Evolutionary conservation across 2,113 vertebrate species (phyloP), one percentile per base, ranked within the genome.

Genomic region (Sturnus vulgaris): DNA sequence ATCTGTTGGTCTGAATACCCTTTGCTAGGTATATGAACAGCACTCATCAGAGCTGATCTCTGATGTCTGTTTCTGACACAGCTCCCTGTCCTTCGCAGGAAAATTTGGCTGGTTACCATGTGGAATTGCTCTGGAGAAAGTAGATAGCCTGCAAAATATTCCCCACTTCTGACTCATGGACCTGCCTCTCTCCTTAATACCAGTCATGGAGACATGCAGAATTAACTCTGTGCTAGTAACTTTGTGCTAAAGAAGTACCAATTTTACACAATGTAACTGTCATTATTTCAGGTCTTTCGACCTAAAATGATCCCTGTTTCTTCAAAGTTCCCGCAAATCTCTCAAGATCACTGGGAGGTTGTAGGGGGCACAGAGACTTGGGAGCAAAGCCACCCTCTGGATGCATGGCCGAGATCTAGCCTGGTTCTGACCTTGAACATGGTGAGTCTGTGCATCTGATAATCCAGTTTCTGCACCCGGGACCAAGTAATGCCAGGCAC

Each of bases 391-490:
- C 64, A 33, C 0, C 1, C 9, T 16, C 27, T 10, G 15, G 18
- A 9, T 55, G 13, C 3, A 14, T 13, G 24, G 60, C 24, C 33
- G 40, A 76, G 24, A 44, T 24, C 39, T 39, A 44, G 14, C 19
- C 7, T 37, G 39, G 10, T 76, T 73, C 23, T 68, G 19, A 35
- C 28, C 12, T 25, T 60, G 40, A 42, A 24, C 31, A 14, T 0
- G 6, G 8, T 30, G 20, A 79, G 53, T 42, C 0, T 0, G 7
- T 30, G 18, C 17, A 10, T 37, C 37, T 24, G 33, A 57, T 37
- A 40, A 1, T 13, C 7, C 6, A 14, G 6, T 12, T 69, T 27
- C 30, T 57, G n/a, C 27, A 12, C 12, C 30, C 2, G 0, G 65
- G 21, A 44, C 1, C 5, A 40, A 23, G 66, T 9, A 31, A 10